Base-by-base conservation (phyloP, 2,888 invertebrate genomes). In the Drosophila mercatorum region DNA sequence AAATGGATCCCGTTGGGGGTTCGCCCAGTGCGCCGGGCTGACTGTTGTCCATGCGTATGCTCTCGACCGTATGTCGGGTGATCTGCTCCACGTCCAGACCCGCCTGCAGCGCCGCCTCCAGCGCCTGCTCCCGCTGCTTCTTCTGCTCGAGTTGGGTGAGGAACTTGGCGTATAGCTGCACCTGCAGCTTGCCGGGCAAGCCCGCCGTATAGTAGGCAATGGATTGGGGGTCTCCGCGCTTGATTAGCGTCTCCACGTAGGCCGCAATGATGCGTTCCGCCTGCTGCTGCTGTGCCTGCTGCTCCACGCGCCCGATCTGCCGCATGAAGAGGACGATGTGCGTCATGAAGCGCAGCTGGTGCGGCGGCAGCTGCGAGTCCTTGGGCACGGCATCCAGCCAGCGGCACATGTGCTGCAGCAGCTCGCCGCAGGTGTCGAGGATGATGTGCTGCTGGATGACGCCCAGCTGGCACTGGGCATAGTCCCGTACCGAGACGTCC, bases 131-230 rank as follows among this genome's bases (percentile, higher is more conserved):
- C 40, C 97, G 94, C 1, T 72, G 66, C 1, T 73, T 63, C 67
- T 95, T 95, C n/a, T 95, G 95, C 68, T 94, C 94, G n/a, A 97
- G 94, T 31, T 93, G 94, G 90, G 96, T 95, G 91, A 97, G 94
- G 80, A 96, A 95, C 75, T 94, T 94, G 0, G 97, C 95, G 93
- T 95, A 97, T 0, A 96, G 95, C 94, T 81, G 40, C 7, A 93
- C 82, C 88, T 96, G 96, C 68, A 94, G 93, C 14, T 94, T 93
- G 53, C 93, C 93, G 11, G 97, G 96, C 49, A 98, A 94, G 63
- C 96, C 96, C 3, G 97, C 95, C 0, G 96, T 96, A 89, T 98
- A 98, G 91, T 95, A 96, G 0, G 98, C 97, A 11, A 98, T 95
- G 36, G 98, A 93, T 72, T 95, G 95, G 4, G 97, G 95, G 84